phyloP scores from a whole-genome alignment of 2,113 vertebrate genomes.

The Entelurus aequoreus region DNA sequence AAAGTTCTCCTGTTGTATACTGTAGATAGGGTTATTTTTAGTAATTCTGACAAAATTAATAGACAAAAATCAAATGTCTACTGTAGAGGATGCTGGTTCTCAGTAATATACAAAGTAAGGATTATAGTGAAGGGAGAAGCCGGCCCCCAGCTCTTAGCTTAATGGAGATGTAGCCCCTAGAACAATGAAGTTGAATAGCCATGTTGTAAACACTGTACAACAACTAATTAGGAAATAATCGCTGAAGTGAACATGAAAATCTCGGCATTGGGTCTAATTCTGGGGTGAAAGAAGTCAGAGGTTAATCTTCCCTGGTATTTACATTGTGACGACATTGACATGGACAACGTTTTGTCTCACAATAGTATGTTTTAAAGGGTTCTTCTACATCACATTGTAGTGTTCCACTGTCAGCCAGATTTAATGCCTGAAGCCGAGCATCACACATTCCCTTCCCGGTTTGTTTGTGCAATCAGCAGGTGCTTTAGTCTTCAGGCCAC shows the following conservation, averaged over 20 bases:
- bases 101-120: no score
- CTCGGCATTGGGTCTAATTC: constrained; percentile 30
- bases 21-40: no score
- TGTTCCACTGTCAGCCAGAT: constrained; percentile 13
- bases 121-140: no score
- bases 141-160: no score
- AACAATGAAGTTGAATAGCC: no score
- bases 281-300: not conserved
- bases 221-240: not conserved
- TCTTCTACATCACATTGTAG: not conserved
- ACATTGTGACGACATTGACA: not conserved
- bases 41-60: no score
- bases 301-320: not conserved
- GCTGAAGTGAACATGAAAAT: constrained; percentile 28
- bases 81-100: no score
- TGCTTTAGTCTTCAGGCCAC: constrained; percentile 42
- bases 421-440: constrained; percentile 28
- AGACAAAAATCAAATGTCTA: no score
- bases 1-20: no score
- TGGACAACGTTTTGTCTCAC: constrained; percentile 5
- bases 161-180: no score
- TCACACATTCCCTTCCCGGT: constrained; percentile 13
- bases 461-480: constrained; percentile 44
- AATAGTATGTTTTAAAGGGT: constrained; percentile 2
- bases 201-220: no score